A percentile compares a stretch with the other conserved stretches of the same genome.
These are phyloP conservation scores for Molorchus minor DNA, from an alignment of 2,888 invertebrate species.

Conservation along the genomic window DNA sequence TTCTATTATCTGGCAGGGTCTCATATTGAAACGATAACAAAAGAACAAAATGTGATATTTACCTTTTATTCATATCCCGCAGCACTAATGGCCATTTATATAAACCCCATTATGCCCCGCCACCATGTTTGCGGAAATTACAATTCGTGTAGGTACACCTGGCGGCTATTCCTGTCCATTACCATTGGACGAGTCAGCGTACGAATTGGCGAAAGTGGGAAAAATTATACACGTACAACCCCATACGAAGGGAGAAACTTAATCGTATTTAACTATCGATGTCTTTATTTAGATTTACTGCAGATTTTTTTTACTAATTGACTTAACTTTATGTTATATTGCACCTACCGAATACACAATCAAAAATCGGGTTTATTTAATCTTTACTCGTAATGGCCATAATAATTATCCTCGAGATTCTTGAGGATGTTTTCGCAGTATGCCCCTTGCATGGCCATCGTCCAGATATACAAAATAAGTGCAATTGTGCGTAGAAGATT, in stretches of 20 bases:
- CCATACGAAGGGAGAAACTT: not conserved
- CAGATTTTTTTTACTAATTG: no score
- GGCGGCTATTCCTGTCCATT: constrained; percentile 19
- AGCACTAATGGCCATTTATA: constrained; percentile 11
- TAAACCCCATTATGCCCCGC: constrained; percentile 20
- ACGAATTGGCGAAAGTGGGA: not conserved
- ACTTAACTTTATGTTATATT: no score
- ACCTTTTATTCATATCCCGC: constrained; percentile 1
- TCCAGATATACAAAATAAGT: no score
- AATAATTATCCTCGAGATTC: no score
- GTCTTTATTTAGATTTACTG: constrained; percentile 9
- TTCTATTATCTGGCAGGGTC: no score
- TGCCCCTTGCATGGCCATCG: no score
- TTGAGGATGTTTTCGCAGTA: no score
- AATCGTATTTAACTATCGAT: constrained; percentile 5
- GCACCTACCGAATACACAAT: no score
- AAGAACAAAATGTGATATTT: not conserved
- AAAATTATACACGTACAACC: constrained; percentile 1
- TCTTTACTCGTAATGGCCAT: no score
- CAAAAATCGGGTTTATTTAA: no score
- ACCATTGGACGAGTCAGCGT: constrained; percentile 12
- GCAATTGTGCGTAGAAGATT: no score
- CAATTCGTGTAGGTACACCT: constrained; percentile 20
- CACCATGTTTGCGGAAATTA: constrained; percentile 24
- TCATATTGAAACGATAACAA: no score